Percentiles rank a stretch among this genome's conserved stretches.
Evolutionary conservation across 1,140 invertebrate species (phyloP).

Genomic region (Diabrotica undecimpunctata): DNA sequence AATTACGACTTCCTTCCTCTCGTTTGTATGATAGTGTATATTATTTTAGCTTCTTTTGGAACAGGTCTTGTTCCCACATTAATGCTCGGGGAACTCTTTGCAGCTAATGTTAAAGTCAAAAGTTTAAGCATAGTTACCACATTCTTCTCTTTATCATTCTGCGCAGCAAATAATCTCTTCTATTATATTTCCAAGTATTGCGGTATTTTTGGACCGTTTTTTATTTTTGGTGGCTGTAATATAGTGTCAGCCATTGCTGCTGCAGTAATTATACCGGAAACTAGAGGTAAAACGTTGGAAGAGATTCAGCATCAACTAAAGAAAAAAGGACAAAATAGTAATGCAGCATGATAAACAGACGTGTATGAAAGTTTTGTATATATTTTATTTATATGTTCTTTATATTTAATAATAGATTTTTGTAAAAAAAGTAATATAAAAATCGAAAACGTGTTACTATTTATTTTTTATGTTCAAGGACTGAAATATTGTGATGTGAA

Average conservation of each 20-base stretch:
- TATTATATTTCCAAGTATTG: conserved; percentile 51
- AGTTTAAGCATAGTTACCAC: conserved; percentile 31
- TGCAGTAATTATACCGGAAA: conserved; percentile 83
- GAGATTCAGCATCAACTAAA: conserved; percentile 79
- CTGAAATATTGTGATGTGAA: no score
- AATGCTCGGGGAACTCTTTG: conserved; percentile 43
- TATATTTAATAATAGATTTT: no score
- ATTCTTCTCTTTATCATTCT: conserved; percentile 27
- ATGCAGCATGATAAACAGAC: no score
- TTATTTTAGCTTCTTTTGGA: conserved; percentile 37
- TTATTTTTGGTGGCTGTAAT: conserved; percentile 75
- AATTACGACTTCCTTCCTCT: conserved; percentile 40
- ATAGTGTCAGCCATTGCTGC: conserved; percentile 73
- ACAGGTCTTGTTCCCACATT: conserved; percentile 40
- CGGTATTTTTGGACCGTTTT: conserved; percentile 70
- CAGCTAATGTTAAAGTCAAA: conserved; percentile 39
- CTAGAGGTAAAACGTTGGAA: conserved; percentile 82
- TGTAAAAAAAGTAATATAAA: no score
- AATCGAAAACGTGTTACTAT: no score
- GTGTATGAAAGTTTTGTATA: no score
- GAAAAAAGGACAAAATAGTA: neutral
- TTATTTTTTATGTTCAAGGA: no score
- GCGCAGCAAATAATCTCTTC: conserved; percentile 46
- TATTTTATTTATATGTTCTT: no score
- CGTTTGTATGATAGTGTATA: conserved; percentile 34